phyloP scores from a whole-genome alignment of 2,113 vertebrate species.

The Arenaria interpres region DNA sequence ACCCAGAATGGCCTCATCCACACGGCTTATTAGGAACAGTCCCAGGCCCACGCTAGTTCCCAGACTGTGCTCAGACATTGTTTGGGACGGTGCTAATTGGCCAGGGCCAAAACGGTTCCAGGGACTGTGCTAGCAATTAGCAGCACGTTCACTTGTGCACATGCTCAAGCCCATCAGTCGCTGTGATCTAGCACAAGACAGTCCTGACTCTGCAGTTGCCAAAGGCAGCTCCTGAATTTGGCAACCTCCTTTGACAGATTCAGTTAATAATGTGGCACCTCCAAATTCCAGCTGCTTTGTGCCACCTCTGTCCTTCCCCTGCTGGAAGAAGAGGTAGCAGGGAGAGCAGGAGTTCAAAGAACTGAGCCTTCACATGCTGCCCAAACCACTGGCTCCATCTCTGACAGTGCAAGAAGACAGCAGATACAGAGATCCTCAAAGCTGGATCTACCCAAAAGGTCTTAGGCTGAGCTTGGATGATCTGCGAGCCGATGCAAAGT shows the following conservation, averaged over 20 bases:
- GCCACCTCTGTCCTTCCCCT: not conserved
- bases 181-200: not conserved
- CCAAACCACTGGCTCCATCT: not conserved
- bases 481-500: not conserved
- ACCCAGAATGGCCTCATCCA: slow-evolving; percentile 26
- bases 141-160: not conserved
- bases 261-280: not conserved
- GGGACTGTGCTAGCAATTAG: slow-evolving; percentile 44
- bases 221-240: not conserved
- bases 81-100: slow-evolving; percentile 50
- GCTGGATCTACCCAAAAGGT: not conserved
- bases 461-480: not conserved
- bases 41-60: not conserved
- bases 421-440: not conserved
- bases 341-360: not conserved
- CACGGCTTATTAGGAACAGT: slow-evolving; percentile 34
- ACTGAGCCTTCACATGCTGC: not conserved
- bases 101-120: not conserved
- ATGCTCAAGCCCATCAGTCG: not conserved
- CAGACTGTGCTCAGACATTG: slow-evolving; percentile 38
- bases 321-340: not conserved
- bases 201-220: not conserved
- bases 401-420: not conserved
- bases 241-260: not conserved
- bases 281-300: not conserved